Evolutionary conservation across 2,888 invertebrate genomes (phyloP), one percentile per base, ranked within the genome.

Genomic region (Blastobasis lacticolella): DNA sequence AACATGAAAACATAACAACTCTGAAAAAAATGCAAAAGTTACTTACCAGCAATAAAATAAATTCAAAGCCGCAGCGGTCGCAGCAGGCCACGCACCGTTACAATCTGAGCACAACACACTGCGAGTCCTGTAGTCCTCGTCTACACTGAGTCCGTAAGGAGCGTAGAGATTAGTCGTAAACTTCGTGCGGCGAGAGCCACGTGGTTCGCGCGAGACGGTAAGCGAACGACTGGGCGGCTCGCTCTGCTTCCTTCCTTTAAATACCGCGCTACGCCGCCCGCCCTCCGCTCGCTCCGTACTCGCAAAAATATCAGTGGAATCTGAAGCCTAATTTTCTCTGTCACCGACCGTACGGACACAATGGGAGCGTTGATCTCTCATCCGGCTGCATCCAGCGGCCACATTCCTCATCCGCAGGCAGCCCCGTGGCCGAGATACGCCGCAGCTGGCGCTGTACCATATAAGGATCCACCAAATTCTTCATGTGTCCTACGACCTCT

Each of bases 251-350:
- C 65, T 63, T 62, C 64, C 73, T 81, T 81, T 88, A 85, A 87
- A 88, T 88, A 87, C 72, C 23, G 67, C 59, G 55, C 62, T 67
- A 60, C 66, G 57, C 67, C 80, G 79, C 80, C 82, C 84, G 82
- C 78, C 78, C 80, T 76, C 70, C 73, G 69, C 69, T 66, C 48
- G 42, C 66, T 78, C 76, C 74, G 67, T 73, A 75, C 69, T 80
- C 79, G 82, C 83, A 79, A 84, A 87, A 86, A 87, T 84, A 87
- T 76, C 78, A 64, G 71, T 71, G 83, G 86, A 87, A 86, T 87
- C 73, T 71, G 72, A 73, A 78, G 79, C 83, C 81, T 78, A 85
- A 86, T 87, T 86, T 75, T 73, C 69, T 69, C 82, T 87, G 85
- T 82, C 84, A 79, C 80, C 81, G 79, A 74, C 76, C 76, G 71